phyloP scores from a whole-genome alignment of 1,140 invertebrate genomes.

The Harlomillsia oculata region DNA sequence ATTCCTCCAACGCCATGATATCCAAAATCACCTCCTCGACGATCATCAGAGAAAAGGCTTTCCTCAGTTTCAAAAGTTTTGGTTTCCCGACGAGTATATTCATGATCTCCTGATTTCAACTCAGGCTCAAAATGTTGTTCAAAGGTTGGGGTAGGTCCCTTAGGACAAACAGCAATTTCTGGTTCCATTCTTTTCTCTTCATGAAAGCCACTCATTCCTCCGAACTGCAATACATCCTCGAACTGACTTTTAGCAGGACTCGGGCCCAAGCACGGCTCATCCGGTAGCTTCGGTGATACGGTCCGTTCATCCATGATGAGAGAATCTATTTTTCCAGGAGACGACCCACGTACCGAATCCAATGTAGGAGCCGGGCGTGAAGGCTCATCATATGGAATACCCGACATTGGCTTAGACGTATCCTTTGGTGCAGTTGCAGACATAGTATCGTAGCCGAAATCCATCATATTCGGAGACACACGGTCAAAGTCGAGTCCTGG shows the following conservation, averaged over 20 bases:
- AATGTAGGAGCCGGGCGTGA: background rate
- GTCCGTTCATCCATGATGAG: background rate
- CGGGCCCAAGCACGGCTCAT: conserved; percentile 3
- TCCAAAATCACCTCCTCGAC: background rate
- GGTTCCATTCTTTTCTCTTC: conserved; percentile 1
- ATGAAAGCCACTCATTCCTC: background rate
- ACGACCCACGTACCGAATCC: no score
- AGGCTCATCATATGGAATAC: background rate
- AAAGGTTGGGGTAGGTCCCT: background rate
- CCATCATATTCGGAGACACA: conserved; percentile 22
- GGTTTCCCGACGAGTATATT: conserved; percentile 10
- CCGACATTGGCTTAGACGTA: background rate
- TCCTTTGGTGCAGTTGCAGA: background rate
- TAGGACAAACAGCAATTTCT: background rate
- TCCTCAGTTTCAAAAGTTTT: conserved; percentile 14
- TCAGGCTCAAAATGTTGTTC: background rate
- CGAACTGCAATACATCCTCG: background rate
- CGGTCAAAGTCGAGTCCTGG: no score
- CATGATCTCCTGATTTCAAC: background rate
- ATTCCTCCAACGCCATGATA: conserved; percentile 9
- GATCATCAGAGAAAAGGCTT: background rate
- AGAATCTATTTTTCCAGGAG: background rate
- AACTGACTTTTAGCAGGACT: conserved; percentile 2
- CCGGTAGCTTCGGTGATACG: conserved; percentile 16
- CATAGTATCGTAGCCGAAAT: background rate